phyloP scores from a whole-genome alignment of 2,888 invertebrate species.

The Oscheius onirici region DNA sequence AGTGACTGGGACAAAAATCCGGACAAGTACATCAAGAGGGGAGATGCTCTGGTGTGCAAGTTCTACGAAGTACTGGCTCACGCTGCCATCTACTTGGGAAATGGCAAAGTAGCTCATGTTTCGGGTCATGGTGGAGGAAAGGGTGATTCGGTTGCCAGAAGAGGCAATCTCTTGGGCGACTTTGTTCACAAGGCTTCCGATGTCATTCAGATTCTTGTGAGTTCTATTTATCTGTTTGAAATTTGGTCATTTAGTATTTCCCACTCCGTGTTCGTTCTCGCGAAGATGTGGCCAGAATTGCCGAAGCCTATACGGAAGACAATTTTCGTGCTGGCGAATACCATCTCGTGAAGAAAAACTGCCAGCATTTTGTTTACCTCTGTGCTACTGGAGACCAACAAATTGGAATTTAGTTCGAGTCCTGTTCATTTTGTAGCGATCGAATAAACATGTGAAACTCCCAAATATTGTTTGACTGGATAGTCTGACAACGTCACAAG shows the following conservation, averaged over 20 bases:
- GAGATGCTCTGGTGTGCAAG: not conserved
- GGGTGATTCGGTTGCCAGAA: constrained; percentile 6
- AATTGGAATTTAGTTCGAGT: too few species aligned
- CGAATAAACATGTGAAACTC: too few species aligned
- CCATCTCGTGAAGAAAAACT: not conserved
- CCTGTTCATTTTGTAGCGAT: not conserved
- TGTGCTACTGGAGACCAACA: constrained; percentile 16
- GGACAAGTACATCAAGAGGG: constrained; percentile 6
- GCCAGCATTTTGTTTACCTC: constrained; percentile 5
- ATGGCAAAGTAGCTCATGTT: constrained; percentile 10
- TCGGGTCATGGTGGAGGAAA: constrained; percentile 23
- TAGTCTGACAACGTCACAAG: too few species aligned
- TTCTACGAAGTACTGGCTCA: not conserved
- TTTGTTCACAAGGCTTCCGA: not conserved
- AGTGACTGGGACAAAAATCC: constrained; percentile 8
- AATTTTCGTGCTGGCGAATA: constrained; percentile 10
- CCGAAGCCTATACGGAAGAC: constrained; percentile 4
- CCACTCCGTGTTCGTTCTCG: constrained; percentile 15
- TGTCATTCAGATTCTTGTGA: not conserved
- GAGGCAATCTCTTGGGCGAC: constrained; percentile 8
- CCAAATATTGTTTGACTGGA: too few species aligned
- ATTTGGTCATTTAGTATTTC: too few species aligned
- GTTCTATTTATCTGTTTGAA: too few species aligned
- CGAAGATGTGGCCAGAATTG: constrained; percentile 7
- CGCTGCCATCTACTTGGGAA: constrained; percentile 13